Evolutionary conservation across 2,797 vertebrate genomes (phyloP), one percentile per base, ranked within the genome.

Genomic region (Sebastes itinus): DNA sequence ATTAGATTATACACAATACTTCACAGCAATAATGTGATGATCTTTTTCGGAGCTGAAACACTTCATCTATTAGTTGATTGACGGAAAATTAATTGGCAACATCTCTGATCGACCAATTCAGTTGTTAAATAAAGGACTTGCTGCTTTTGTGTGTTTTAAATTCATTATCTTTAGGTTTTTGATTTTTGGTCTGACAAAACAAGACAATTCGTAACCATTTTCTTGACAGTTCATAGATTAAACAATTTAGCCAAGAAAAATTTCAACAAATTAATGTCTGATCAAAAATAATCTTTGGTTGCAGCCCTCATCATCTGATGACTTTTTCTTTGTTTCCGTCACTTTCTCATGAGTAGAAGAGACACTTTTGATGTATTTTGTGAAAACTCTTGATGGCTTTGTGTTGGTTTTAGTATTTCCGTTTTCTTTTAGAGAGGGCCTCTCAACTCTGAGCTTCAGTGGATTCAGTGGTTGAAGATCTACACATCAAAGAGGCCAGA

Each of bases 401-500:
- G 12, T 38, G 59, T 56, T 75, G 49, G 27, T 70, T 72, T 80
- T 54, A 76, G 52, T 55, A 67, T 79, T 88, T 86, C 25, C 20
- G 6, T 65, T 27, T 71, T 71, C 30, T 56, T 78, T 72, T 13
- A 69, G 67, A 86, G 77, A 72, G 73, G 52, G 13, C 18, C 22
- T 49, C 32, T 67, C 32, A 46, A 74, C 65, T 49, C 13, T 62
- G 8, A 14, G 52, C 52, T 82, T 85, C 5, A 42, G 67, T 79
- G 66, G 54, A 67, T 62, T 85, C 65, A 38, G 77, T 64, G 63
- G 89, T 92, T 89, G 66, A 93, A 88, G 28, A 84, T 88, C 84
- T 77, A 89, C 91, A 74, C 84, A 85, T 92, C 86, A 93, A 94
- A 91, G 88, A 74, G 28, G 14, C 63, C 38, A 27, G 54, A 38